Percentiles rank a stretch among this genome's conserved stretches.
Conservation (phyloP, 2,888 invertebrate species). For the Caenorhabditis sulstoni region DNA sequence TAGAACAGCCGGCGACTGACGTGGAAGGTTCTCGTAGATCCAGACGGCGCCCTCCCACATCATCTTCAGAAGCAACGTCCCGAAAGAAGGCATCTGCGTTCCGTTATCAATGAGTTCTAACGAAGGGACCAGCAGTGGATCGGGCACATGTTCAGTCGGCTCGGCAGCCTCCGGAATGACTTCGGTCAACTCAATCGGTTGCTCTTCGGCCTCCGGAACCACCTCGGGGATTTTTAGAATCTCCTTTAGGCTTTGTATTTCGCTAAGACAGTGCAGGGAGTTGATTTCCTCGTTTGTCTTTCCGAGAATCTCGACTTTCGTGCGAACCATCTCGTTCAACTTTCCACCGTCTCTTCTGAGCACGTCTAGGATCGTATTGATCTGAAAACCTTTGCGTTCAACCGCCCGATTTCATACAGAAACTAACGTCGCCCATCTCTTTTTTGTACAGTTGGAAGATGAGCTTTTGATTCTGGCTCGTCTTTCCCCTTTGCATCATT, state of each 20-base stretch:
- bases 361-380: not conserved
- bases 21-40: not conserved
- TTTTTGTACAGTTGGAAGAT: slow-evolving; percentile 21
- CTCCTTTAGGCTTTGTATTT: not conserved
- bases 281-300: slow-evolving; percentile 2
- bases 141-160: not conserved
- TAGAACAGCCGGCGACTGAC: not conserved
- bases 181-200: not conserved
- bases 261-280: not conserved
- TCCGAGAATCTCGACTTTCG: not conserved
- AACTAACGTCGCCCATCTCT: slow-evolving; percentile 10
- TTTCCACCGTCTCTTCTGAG: slow-evolving; percentile 6
- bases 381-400: not conserved
- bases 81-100: too few relatives aligned
- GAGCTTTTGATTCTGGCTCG: slow-evolving; percentile 8
- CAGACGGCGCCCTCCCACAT: not conserved
- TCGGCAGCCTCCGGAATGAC: not conserved
- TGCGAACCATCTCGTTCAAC: slow-evolving; percentile 1
- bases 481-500: slow-evolving; percentile 28
- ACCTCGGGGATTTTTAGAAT: slow-evolving; percentile 12
- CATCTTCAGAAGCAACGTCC: too few relatives aligned
- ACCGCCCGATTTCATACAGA: not conserved
- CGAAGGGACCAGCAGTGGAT: not conserved
- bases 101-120: too few relatives aligned
- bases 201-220: not conserved